These are phyloP conservation scores for Cryptoprocta ferox DNA, from an alignment of 2,797 vertebrate genomes.

Conservation along the genomic window DNA sequence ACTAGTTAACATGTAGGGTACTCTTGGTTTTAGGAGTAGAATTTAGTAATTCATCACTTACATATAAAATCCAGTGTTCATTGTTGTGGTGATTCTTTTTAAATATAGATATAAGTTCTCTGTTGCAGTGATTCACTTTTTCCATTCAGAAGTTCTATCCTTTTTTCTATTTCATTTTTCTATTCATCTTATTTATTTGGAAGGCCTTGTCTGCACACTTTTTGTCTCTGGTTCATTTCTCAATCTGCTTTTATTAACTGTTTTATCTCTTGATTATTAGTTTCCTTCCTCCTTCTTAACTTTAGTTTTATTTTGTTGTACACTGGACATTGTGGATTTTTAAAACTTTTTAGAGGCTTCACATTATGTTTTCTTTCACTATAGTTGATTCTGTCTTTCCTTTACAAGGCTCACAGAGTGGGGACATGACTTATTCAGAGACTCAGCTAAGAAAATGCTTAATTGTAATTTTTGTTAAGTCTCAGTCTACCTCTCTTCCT, in stretches of 20 bases:
- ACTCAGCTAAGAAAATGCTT: neutral
- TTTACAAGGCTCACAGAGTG: neutral
- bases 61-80: no score
- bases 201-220: neutral
- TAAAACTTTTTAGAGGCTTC: neutral
- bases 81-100: neutral
- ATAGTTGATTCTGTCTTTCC: neutral
- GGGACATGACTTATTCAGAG: neutral
- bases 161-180: constrained; percentile 9
- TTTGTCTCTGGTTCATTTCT: neutral
- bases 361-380: neutral
- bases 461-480: neutral
- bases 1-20: no score
- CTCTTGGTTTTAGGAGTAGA: no score
- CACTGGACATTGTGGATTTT: neutral
- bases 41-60: no score
- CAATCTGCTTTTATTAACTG: neutral
- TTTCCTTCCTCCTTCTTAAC: neutral
- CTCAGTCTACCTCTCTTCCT: neutral
- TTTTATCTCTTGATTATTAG: constrained; percentile 35
- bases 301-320: neutral
- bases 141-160: neutral
- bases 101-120: neutral
- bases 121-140: neutral
- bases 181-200: neutral